These are phyloP conservation scores for Drosophila lacteicornis DNA, from an alignment of 1,140 invertebrate genomes.

Conservation along the genomic window DNA sequence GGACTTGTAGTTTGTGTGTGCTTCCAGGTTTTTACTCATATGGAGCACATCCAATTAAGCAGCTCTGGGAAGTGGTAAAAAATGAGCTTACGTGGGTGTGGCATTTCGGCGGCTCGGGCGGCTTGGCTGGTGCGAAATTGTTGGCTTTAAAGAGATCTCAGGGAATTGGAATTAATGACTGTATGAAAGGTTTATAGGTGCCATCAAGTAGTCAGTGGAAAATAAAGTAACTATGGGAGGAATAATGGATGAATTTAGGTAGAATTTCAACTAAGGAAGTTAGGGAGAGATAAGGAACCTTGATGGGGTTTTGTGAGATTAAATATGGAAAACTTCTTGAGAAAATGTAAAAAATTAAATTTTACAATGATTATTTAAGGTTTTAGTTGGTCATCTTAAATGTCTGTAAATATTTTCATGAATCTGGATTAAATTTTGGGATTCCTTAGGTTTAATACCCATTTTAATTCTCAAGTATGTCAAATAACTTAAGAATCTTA, in stretches of 20 bases:
- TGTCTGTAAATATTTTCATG: too few species aligned
- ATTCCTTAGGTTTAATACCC: too few species aligned
- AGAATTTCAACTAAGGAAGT: too few species aligned
- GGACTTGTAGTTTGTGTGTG: constrained; percentile 54
- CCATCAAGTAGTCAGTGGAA: background rate
- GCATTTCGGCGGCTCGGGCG: background rate
- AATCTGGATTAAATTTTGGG: too few species aligned
- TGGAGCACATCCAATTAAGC: constrained; percentile 79
- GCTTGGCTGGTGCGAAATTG: constrained; percentile 45
- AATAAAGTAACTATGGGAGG: constrained; percentile 18
- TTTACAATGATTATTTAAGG: background rate
- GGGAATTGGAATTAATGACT: constrained; percentile 32
- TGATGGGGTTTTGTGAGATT: too few species aligned
- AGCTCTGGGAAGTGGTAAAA: constrained; percentile 72
- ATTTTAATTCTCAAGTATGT: background rate
- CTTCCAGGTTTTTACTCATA: constrained; percentile 48
- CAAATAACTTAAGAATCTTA: background rate
- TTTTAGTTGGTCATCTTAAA: too few species aligned
- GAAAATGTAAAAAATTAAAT: too few species aligned
- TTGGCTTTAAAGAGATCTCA: constrained; percentile 46
- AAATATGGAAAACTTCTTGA: too few species aligned
- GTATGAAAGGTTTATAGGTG: constrained; percentile 17
- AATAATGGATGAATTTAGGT: background rate
- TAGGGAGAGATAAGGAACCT: too few species aligned
- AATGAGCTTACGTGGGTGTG: constrained; percentile 45